Evolutionary conservation across 2,113 vertebrate genomes (phyloP), one percentile per base, ranked within the genome.

Genomic region (Seriola dumerili): DNA sequence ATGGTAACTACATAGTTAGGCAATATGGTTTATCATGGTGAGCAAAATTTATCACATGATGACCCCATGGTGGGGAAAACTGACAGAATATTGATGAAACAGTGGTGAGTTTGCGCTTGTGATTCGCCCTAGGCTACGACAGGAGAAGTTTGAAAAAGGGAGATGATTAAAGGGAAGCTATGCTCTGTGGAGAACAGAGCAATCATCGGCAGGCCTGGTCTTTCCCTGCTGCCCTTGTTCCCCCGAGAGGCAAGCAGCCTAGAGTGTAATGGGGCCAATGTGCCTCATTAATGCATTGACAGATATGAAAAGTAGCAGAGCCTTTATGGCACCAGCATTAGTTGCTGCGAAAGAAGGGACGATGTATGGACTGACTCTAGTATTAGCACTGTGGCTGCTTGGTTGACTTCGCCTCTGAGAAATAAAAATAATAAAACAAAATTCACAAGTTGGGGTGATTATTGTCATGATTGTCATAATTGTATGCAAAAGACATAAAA

Each of bases 31-130:
- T 76, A 92, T 92, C 84, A 91, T 68, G 61, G 81, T 59, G 88
- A 84, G 77, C 36, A 81, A 82, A 90, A 91, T 93, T 69, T 82
- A 93, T 92, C 91, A 91, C 79, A 66, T 76, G 82, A 73, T 16
- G 78, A 90, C 88, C 78, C 85, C 86, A 65, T 14, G 40, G 85
- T 80, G 78, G 62, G 65, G 78, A 67, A 76, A 89, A 89, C 85
- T 84, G 91, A 92, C 89, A 94, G 88, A 92, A 93, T 91, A 94
- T 92, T 93, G 91, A 94, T 94, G 93, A 94, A 93, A 90, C 84
- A 32, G 84, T 54, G 36, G 85, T 67, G 85, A 89, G 90, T 92
- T 91, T 84, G 92, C 38, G 71, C 84, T 46, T 66, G 88, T 80
- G 87, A 90, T 83, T 92, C 7, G 90, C 93, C 91, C 61, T 7